A percentile compares a stretch with the other conserved stretches of the same genome.
phyloP scores from a whole-genome alignment of 2,888 invertebrate genomes.

The Standfussiana lucernea region DNA sequence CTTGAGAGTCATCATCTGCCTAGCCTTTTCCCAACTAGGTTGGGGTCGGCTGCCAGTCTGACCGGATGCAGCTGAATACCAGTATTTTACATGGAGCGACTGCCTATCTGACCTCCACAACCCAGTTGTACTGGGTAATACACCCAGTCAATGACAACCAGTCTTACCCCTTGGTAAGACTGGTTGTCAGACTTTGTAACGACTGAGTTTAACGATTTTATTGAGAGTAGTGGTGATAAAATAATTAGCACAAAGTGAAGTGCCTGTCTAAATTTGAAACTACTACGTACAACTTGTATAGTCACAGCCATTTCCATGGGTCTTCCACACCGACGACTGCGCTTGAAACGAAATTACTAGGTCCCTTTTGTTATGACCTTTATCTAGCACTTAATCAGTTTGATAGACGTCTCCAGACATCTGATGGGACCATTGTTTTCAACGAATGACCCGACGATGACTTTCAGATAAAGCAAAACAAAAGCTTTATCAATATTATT shows the following conservation, averaged over 20 bases:
- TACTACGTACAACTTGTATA: background rate
- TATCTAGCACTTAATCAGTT: background rate
- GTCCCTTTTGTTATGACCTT: background rate
- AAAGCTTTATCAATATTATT: background rate
- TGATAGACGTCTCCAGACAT: background rate
- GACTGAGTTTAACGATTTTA: no score
- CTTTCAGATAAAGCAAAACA: background rate
- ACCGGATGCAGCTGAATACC: no score
- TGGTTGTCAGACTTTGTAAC: no score
- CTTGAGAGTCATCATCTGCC: no score
- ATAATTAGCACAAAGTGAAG: background rate
- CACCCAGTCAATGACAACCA: no score
- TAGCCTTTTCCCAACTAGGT: no score
- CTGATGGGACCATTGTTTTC: background rate
- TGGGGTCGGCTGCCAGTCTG: no score
- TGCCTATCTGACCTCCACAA: no score
- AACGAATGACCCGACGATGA: background rate
- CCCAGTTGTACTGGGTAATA: no score
- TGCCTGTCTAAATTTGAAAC: background rate
- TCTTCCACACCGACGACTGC: background rate
- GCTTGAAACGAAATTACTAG: slow-evolving; percentile 3
- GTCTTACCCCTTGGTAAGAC: no score
- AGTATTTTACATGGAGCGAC: no score
- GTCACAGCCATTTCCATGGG: background rate
- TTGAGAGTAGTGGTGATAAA: background rate